Evolutionary conservation across 2,797 vertebrate species (phyloP).

Genomic region (Lacerta agilis): DNA sequence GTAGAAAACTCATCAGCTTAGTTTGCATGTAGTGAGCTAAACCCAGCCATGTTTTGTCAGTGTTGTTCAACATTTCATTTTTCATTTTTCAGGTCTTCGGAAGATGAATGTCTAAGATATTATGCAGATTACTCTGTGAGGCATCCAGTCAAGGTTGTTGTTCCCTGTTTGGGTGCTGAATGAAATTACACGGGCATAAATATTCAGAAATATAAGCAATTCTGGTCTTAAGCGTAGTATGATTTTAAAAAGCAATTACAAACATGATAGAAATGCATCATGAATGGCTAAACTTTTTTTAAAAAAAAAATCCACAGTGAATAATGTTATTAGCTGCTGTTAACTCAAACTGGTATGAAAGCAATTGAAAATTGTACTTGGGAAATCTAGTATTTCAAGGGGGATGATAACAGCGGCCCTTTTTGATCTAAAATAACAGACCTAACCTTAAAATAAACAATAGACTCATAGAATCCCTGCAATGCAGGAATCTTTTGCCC

Average conservation of each 20-base stretch:
- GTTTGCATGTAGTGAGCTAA: conserved; percentile 22
- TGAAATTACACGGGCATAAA: conserved; percentile 4
- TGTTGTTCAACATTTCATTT: conserved; percentile 38
- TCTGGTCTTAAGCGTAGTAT: not conserved
- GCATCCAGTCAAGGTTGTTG: conserved; percentile 53
- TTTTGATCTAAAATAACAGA: conserved; percentile 20
- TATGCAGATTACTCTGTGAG: conserved; percentile 21
- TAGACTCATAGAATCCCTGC: too few relatives aligned
- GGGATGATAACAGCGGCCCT: not conserved
- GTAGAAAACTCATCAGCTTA: conserved; percentile 43
- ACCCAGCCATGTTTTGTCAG: conserved; percentile 17
- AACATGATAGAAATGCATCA: not conserved
- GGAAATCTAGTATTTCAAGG: conserved; percentile 15
- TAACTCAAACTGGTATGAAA: not conserved
- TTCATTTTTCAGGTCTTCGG: conserved; percentile 53
- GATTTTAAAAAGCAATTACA: not conserved
- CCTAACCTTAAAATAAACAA: not conserved
- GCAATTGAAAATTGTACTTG: conserved; percentile 3
- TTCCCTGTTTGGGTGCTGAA: not conserved
- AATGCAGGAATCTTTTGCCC: too few relatives aligned
- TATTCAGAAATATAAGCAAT: conserved; percentile 32
- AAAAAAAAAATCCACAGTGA: not conserved
- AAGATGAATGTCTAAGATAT: conserved; percentile 41
- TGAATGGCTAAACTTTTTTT: not conserved
- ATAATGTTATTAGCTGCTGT: not conserved